Evolutionary conservation across 2,888 invertebrate species (phyloP).

Genomic region (Rhabditoides inermis): DNA sequence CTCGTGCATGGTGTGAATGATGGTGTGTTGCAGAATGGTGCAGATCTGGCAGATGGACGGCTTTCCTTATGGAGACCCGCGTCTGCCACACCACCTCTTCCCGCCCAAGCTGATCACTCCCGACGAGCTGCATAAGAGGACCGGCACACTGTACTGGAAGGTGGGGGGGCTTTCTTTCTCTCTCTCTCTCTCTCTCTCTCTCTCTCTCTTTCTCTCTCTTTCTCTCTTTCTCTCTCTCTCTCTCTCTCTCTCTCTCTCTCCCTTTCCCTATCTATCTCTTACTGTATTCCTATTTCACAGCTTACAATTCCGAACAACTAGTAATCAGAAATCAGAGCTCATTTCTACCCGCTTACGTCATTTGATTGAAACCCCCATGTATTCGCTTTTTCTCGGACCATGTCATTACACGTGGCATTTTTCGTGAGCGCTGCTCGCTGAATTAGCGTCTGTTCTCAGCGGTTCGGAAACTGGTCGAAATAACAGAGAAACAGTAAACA

Average conservation of each 20-base stretch:
- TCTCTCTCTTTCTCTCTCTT: too few species aligned
- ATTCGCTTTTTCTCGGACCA: too few species aligned
- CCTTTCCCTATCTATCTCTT: neutral
- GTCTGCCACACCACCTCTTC: slow-evolving; percentile 71
- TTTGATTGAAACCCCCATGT: too few species aligned
- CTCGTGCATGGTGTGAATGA: too few species aligned
- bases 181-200: too few species aligned
- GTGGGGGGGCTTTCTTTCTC: slow-evolving; percentile 56
- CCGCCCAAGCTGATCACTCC: slow-evolving; percentile 69
- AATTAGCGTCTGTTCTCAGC: too few species aligned
- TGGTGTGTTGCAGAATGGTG: too few species aligned
- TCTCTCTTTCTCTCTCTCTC: neutral
- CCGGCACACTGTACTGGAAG: slow-evolving; percentile 82
- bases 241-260: neutral
- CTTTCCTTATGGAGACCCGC: slow-evolving; percentile 66
- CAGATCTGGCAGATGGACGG: slow-evolving; percentile 79
- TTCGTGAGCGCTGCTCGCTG: too few species aligned
- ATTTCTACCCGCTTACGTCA: too few species aligned
- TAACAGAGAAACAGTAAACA: too few species aligned
- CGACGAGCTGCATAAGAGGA: slow-evolving; percentile 64
- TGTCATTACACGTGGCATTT: too few species aligned
- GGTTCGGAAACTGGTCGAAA: too few species aligned
- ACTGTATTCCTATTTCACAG: neutral
- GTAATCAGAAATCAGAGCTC: neutral
- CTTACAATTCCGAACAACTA: neutral